Percentiles rank a stretch among this genome's conserved stretches.
phyloP scores from a whole-genome alignment of 1,140 invertebrate genomes.

The Hylaeus anthracinus region DNA sequence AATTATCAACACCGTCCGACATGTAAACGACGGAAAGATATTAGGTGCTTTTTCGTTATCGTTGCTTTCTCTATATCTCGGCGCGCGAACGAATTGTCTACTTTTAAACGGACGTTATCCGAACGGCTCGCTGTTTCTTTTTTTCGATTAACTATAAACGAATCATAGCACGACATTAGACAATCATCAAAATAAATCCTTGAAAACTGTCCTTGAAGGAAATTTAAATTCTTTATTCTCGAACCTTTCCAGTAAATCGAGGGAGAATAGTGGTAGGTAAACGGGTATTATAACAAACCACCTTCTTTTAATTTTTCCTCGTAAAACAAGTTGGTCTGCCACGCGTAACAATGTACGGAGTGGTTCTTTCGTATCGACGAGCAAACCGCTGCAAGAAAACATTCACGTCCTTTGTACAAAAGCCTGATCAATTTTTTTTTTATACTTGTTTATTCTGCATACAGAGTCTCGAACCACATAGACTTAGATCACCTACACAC shows the following conservation, averaged over 20 bases:
- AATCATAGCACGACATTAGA: slow-evolving; percentile 51
- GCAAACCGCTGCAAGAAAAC: not conserved
- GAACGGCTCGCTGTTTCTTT: not conserved
- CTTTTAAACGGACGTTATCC: not conserved
- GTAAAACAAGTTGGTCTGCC: slow-evolving; percentile 75
- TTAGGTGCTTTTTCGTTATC: slow-evolving; percentile 1
- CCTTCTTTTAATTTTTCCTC: slow-evolving; percentile 74
- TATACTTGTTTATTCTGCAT: not conserved
- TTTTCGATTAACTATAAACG: slow-evolving; percentile 12
- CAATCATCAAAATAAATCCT: slow-evolving; percentile 53
- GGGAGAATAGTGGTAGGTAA: slow-evolving; percentile 80
- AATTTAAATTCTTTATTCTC: slow-evolving; percentile 78
- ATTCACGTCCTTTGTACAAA: not conserved
- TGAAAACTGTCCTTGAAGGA: slow-evolving; percentile 64
- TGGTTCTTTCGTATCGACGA: slow-evolving; percentile 21
- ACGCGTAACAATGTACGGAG: slow-evolving; percentile 69
- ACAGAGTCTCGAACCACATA: not conserved
- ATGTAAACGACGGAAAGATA: slow-evolving; percentile 3
- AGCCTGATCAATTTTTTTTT: not conserved
- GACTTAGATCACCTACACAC: not conserved
- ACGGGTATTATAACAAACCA: slow-evolving; percentile 76
- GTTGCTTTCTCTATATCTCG: not conserved
- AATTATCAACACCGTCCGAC: not conserved
- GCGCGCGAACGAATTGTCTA: not conserved
- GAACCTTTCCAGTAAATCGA: slow-evolving; percentile 81